Conservation (phyloP, 2,113 vertebrate genomes). For the Lagenorhynchus albirostris region DNA sequence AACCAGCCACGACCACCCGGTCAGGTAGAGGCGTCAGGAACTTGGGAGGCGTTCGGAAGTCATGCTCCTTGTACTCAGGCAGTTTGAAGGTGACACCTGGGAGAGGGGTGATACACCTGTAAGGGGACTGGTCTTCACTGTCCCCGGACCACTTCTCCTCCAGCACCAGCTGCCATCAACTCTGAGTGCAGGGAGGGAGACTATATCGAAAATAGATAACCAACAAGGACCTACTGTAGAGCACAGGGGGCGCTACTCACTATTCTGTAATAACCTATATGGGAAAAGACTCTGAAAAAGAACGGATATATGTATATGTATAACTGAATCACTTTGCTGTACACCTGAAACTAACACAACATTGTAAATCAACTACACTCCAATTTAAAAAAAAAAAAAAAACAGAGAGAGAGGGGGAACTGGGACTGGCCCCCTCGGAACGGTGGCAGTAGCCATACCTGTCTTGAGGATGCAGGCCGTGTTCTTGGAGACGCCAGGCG, state of each 20-base stretch:
- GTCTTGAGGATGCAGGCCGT: slow-evolving; percentile 88
- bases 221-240: neutral
- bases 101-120: neutral
- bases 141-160: accelerated
- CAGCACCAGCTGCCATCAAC: neutral
- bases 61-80: slow-evolving; percentile 83
- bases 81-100: slow-evolving; percentile 80
- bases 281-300: neutral
- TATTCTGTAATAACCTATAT: neutral
- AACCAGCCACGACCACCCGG: slow-evolving; percentile 89
- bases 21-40: slow-evolving; percentile 89
- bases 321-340: neutral
- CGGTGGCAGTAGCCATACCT: slow-evolving; percentile 68
- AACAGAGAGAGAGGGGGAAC: neutral
- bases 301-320: neutral
- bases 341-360: neutral
- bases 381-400: no score
- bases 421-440: accelerated
- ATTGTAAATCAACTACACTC: neutral
- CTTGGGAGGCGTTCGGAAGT: slow-evolving; percentile 83
- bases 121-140: accelerated
- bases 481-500: slow-evolving; percentile 86
- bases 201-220: neutral
- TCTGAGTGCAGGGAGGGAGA: neutral
- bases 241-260: neutral